Evolutionary conservation across 2,797 vertebrate species (phyloP), one percentile per base, ranked within the genome.

Genomic region (Dipus sagitta): DNA sequence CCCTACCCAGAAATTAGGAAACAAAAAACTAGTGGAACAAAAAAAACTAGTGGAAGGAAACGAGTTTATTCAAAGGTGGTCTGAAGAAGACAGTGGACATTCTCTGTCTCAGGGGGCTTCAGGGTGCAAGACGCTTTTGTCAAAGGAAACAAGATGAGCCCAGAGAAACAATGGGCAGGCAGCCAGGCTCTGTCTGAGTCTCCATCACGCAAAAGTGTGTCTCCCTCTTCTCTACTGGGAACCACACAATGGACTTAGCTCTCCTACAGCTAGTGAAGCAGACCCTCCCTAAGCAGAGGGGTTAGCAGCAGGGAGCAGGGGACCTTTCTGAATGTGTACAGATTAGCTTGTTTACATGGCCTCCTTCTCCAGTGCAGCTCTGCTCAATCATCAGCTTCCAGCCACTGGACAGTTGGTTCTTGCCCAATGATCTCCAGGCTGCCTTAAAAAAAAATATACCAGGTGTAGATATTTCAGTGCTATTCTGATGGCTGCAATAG

Each of bases 271-370:
- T 60, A n/a, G 54, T 74, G 32, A 42, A 74, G 3, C 34, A 34
- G 21, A 7, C 74, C 58, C 68, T 86, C 70, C 60, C 64, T 18
- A 64, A 58, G 12, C 20, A 7, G 8, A 23, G 68, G 20, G 20
- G 23, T 74, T 64, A 75, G 5, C 13, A n/a, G 64, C 13, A 32
- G 28, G 13, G 58, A 34, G 24, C 34, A 72, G 47, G 10, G 32
- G 10, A 52, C 79, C 62, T 12, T 15, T 75, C 42, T 26, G 13
- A 30, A n/a, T 30, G 28, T 30, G 28, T 2, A n/a, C 67, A 68
- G 28, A 13, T 15, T n/a, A 3, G 11, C 13, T 28, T 30, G 15
- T 32, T 71, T 15, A 18, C 0, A 0, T 26, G 60, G 18, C 3
- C 1, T 11, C 67, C 23, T 58, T 34, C 12, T 64, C 30, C 62